Evolutionary conservation across 1,140 invertebrate genomes (phyloP).

Genomic region (Danaus melanippus): DNA sequence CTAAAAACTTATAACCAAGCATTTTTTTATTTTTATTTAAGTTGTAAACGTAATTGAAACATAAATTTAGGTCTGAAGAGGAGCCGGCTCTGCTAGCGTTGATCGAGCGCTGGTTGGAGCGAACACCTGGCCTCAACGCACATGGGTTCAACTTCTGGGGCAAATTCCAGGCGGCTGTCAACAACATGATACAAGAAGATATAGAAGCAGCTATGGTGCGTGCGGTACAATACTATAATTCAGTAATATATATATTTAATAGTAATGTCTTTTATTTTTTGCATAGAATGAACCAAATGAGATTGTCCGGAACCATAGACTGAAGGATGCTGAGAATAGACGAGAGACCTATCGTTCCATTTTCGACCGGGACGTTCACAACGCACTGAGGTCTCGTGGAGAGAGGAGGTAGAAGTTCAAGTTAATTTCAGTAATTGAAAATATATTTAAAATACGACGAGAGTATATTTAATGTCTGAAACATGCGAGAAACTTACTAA

Average conservation of each 20-base stretch:
- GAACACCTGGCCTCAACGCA: constrained; percentile 91
- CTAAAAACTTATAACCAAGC: too few relatives aligned
- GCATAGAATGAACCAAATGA: constrained; percentile 73
- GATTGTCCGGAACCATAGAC: constrained; percentile 74
- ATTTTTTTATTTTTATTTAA: too few relatives aligned
- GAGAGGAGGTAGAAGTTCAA: constrained; percentile 76
- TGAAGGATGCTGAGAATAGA: constrained; percentile 83
- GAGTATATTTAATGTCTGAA: too few relatives aligned
- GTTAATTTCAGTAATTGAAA: not conserved
- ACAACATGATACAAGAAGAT: constrained; percentile 80
- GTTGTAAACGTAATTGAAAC: too few relatives aligned
- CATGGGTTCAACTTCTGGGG: constrained; percentile 95
- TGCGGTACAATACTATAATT: not conserved
- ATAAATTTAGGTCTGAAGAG: constrained; percentile 76
- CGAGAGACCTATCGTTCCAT: constrained; percentile 91
- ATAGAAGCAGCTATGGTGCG: constrained; percentile 74
- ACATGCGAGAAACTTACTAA: too few relatives aligned
- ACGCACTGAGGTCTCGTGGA: constrained; percentile 84
- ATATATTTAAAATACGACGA: not conserved
- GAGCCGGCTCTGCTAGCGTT: constrained; percentile 88
- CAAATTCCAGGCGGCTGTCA: constrained; percentile 87
- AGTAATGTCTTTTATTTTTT: not conserved
- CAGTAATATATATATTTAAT: too few relatives aligned
- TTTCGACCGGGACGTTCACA: constrained; percentile 87
- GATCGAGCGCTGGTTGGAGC: constrained; percentile 93